phyloP scores from a whole-genome alignment of 2,113 vertebrate genomes.

The Asarcornis scutulata region DNA sequence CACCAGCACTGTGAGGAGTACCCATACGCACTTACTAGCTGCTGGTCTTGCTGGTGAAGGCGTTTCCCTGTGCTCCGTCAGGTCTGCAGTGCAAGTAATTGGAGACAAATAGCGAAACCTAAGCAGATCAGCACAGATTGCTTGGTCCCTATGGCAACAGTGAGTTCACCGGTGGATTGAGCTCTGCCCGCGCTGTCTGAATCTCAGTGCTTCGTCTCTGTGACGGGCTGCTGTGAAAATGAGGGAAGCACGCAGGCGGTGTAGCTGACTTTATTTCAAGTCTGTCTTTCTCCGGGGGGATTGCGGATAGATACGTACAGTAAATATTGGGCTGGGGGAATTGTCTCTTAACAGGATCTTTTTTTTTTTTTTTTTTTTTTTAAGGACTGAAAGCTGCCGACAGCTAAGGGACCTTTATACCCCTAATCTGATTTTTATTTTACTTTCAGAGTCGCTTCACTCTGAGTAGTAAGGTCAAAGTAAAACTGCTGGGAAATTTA shows the following conservation, averaged over 20 bases:
- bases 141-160: not conserved
- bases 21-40: rapidly evolving
- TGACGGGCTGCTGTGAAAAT: not conserved
- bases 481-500: not conserved
- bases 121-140: not conserved
- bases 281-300: not conserved
- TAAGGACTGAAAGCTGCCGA: not conserved
- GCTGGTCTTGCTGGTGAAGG: not conserved
- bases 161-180: not conserved
- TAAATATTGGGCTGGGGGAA: not conserved
- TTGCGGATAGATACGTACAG: not conserved
- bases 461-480: not conserved
- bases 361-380: not conserved
- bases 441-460: not conserved
- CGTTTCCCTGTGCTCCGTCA: not conserved
- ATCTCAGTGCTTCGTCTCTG: not conserved
- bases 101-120: not conserved
- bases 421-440: not conserved
- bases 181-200: not conserved
- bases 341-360: rapidly evolving
- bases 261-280: not conserved
- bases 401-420: not conserved
- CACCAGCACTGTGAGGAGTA: rapidly evolving
- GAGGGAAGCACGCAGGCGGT: not conserved
- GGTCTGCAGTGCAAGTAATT: not conserved